Percentiles rank a stretch among this genome's conserved stretches.
phyloP scores from a whole-genome alignment of 2,888 invertebrate genomes.

The Aporophyla lueneburgensis region DNA sequence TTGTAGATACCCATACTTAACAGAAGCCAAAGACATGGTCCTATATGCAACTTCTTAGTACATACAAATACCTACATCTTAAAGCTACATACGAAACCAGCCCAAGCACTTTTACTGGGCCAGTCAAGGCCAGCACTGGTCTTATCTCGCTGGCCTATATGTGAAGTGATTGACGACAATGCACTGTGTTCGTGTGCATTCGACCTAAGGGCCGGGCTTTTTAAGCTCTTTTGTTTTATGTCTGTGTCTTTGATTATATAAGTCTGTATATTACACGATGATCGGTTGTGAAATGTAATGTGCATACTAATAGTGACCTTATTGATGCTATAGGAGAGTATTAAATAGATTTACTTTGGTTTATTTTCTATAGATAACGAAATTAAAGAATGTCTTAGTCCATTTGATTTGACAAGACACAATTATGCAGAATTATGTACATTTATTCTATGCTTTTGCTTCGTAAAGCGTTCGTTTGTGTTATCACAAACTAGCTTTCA shows the following conservation, averaged over 20 bases:
- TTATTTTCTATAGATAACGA: neutral
- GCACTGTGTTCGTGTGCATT: slow-evolving; percentile 38
- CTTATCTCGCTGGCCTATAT: slow-evolving; percentile 63
- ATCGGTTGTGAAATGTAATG: neutral
- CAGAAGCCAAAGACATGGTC: no score
- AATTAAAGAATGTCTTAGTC: neutral
- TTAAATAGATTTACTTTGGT: neutral
- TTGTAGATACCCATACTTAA: neutral
- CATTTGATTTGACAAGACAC: neutral
- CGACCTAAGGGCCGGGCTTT: slow-evolving; percentile 46
- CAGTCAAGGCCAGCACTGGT: slow-evolving; percentile 51
- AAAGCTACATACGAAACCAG: slow-evolving; percentile 38
- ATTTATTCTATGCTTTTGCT: neutral
- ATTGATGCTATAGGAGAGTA: neutral
- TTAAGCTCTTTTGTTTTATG: slow-evolving; percentile 32
- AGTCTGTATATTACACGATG: neutral
- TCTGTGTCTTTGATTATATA: no score
- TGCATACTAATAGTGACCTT: neutral
- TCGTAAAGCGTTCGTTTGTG: neutral
- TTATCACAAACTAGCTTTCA: neutral
- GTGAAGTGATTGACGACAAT: slow-evolving; percentile 53
- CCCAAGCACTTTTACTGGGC: slow-evolving; percentile 56
- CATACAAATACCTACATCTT: slow-evolving; percentile 4
- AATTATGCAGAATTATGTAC: no score
- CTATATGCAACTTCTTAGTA: neutral